Percentiles rank a stretch among this genome's conserved stretches.
Evolutionary conservation across 2,888 invertebrate species (phyloP).

Genomic region (Prosapia bicincta): DNA sequence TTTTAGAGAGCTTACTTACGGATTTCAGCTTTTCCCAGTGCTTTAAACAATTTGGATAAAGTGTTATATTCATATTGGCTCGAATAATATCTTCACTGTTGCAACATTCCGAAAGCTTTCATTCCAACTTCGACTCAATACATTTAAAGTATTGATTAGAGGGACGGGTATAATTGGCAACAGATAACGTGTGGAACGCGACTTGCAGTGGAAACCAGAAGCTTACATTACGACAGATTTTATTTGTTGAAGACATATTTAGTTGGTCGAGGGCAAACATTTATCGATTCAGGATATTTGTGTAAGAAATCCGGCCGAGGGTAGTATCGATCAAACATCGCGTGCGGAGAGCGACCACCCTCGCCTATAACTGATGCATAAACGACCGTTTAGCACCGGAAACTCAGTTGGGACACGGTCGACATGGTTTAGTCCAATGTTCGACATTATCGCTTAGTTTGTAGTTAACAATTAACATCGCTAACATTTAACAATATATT

Average conservation of each 20-base stretch:
- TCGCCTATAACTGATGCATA: not conserved
- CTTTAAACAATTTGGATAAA: no score
- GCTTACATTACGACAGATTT: not conserved
- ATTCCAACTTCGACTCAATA: no score
- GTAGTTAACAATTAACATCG: no score
- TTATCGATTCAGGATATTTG: not conserved
- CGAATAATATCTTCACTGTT: no score
- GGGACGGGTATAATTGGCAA: no score
- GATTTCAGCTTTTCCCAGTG: no score
- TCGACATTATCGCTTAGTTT: not conserved
- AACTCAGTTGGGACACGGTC: not conserved
- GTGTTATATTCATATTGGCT: no score
- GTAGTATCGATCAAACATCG: not conserved
- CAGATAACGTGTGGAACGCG: not conserved
- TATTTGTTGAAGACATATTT: not conserved
- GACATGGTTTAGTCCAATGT: not conserved
- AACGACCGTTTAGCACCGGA: not conserved
- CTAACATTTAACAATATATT: no score
- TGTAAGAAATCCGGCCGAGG: not conserved
- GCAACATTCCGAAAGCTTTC: no score
- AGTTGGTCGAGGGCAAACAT: not conserved
- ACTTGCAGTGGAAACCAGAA: not conserved
- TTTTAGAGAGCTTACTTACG: no score
- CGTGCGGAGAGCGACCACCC: not conserved
- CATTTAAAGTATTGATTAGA: no score